Percentiles rank a stretch among this genome's conserved stretches.
These are phyloP conservation scores for Latheticus oryzae DNA, from an alignment of 2,888 invertebrate genomes.

Conservation along the genomic window DNA sequence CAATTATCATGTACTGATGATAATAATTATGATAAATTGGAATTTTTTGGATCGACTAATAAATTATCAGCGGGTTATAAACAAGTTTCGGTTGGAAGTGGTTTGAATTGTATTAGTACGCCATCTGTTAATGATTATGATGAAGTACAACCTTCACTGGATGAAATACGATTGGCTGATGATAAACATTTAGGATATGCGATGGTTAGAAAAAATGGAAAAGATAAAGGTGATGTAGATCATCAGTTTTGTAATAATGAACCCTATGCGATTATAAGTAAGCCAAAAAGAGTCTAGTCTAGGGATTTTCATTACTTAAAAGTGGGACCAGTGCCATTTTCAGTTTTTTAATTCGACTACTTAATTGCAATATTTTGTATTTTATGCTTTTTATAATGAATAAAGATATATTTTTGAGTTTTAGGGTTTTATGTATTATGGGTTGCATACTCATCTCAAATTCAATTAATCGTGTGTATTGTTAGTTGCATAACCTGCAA, in stretches of 20 bases:
- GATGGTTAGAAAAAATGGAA: slow-evolving; percentile 74
- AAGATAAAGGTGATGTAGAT: slow-evolving; percentile 63
- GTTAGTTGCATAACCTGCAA: too few species aligned
- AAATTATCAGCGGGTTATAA: slow-evolving; percentile 78
- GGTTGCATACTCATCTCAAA: too few species aligned
- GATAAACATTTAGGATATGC: slow-evolving; percentile 86
- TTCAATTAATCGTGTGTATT: too few species aligned
- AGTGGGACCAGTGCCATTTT: too few species aligned
- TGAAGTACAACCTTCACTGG: slow-evolving; percentile 73
- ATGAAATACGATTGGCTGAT: slow-evolving; percentile 79
- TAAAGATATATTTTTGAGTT: too few species aligned
- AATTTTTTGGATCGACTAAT: slow-evolving; percentile 83
- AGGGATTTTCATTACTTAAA: slow-evolving; percentile 9
- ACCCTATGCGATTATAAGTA: slow-evolving; percentile 86
- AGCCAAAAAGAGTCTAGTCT: slow-evolving; percentile 83
- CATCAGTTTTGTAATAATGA: slow-evolving; percentile 81
- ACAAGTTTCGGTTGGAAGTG: slow-evolving; percentile 69
- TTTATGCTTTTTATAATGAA: too few species aligned
- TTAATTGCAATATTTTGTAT: too few species aligned
- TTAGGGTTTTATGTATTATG: too few species aligned
- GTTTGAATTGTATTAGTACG: slow-evolving; percentile 42
- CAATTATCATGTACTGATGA: slow-evolving; percentile 59
- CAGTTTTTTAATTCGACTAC: too few species aligned
- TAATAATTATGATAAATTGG: slow-evolving; percentile 85
- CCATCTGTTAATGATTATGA: slow-evolving; percentile 79